Evolutionary conservation across 2,797 vertebrate species (phyloP), one percentile per base, ranked within the genome.

Genomic region (Heteromormyrus szaboi): DNA sequence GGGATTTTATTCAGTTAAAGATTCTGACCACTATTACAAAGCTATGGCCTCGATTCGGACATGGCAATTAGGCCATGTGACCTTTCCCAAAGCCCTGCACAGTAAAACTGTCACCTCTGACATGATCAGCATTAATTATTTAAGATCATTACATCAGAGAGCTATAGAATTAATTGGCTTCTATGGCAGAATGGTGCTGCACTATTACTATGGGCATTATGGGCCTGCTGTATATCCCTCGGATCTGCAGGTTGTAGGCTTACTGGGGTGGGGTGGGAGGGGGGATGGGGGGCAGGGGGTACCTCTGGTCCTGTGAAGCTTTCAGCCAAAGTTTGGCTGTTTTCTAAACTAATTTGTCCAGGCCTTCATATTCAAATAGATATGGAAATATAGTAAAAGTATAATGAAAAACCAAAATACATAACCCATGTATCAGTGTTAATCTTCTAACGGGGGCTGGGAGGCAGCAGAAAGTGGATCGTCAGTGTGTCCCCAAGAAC

Each of bases 101-200:
- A 81, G 90, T 90, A 89, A 88, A 89, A 92, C 54, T 89, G 89
- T 90, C 88, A 88, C 91, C 1, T 0, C 62, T 19, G 51, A 90
- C 90, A 19, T 86, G 68, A 91, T 81, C 88, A 88, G 92, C 90
- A 81, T 93, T 89, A 93, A 90, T 95, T 93, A 93, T 94, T 95
- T 94, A 94, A 85, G 0, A 89, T 89, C 53, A 89, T 88, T 92
- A 91, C 92, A 90, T 91, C 85, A 48, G 91, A 93, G 92, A 91
- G 91, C 68, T 88, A 85, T 56, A 86, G 81, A 93, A 96, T 96
- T 95, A 89, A 89, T 91, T 89, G 86, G 91, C 22, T 87, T 83
- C 89, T 90, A 90, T 88, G 92, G 88, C 90, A 91, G 81, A 88
- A 54, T 76, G 84, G n/a, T 54, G 33, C 22, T 85, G 17, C 33